Percentiles rank a stretch among this genome's conserved stretches.
These are phyloP conservation scores for Heterocephalus glaber DNA, from an alignment of 2,113 vertebrate genomes.

Conservation along the genomic window DNA sequence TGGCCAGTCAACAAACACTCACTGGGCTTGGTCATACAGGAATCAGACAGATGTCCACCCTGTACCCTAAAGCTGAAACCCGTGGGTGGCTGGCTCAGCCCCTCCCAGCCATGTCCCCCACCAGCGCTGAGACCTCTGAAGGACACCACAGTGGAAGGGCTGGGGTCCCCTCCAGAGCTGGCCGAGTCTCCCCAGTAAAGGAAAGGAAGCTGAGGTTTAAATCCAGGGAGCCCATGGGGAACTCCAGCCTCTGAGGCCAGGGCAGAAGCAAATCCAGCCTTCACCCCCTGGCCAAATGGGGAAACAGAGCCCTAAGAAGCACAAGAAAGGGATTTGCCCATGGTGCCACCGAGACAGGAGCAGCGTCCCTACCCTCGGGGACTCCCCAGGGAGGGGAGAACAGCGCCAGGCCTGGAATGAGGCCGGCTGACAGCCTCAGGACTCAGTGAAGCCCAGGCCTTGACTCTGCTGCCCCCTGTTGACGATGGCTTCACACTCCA, in stretches of 20 bases:
- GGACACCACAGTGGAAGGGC: neutral
- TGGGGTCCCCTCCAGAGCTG: accelerated
- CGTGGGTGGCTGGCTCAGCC: accelerated
- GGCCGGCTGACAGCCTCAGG: neutral
- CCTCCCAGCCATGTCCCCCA: no score
- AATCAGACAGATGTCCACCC: neutral
- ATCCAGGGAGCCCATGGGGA: no score
- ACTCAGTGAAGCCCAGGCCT: neutral
- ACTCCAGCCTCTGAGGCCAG: neutral
- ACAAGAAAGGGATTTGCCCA: neutral
- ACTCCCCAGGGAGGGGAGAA: neutral
- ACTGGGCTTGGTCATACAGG: neutral
- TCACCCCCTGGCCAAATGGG: neutral
- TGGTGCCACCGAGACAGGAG: neutral
- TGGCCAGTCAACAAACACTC: neutral
- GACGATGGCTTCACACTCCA: neutral
- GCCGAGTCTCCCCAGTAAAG: neutral
- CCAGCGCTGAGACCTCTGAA: neutral
- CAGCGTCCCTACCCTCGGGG: accelerated
- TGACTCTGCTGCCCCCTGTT: slow-evolving; percentile 70
- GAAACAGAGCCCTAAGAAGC: neutral
- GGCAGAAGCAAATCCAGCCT: neutral
- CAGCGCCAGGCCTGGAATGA: neutral
- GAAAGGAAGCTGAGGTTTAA: neutral
- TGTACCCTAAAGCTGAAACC: neutral